A percentile compares a stretch with the other conserved stretches of the same genome.
These are phyloP conservation scores for Anguilla pacifica DNA, from an alignment of 2,797 vertebrate species.

Conservation along the genomic window DNA sequence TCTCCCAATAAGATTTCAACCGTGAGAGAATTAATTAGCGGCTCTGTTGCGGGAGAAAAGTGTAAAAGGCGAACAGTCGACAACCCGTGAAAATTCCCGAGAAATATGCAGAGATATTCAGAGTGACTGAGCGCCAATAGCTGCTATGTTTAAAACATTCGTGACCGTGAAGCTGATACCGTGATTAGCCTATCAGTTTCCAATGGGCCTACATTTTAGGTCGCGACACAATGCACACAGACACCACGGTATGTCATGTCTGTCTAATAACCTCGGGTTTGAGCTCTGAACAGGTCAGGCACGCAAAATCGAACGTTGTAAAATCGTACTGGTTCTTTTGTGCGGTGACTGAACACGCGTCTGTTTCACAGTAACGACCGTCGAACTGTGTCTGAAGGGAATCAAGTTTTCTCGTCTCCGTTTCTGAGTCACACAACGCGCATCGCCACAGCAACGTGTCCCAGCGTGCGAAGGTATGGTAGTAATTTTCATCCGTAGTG, in stretches of 20 bases:
- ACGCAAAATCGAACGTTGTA: background rate
- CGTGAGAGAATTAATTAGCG: constrained; percentile 11
- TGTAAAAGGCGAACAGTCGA: background rate
- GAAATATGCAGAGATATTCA: background rate
- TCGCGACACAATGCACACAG: background rate
- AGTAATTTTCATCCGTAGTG: background rate
- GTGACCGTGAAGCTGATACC: background rate
- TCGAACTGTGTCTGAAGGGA: background rate
- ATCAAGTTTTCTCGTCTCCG: background rate
- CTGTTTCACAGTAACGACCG: background rate
- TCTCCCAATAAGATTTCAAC: background rate
- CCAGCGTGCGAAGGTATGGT: background rate
- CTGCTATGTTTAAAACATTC: background rate
- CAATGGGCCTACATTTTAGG: background rate
- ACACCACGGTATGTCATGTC: background rate
- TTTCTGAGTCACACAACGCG: background rate
- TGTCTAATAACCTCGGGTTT: background rate
- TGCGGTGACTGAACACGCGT: background rate
- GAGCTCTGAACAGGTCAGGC: background rate
- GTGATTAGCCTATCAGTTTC: background rate
- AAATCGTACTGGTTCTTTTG: background rate
- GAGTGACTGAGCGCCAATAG: background rate
- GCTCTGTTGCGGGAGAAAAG: background rate
- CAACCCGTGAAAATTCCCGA: background rate
- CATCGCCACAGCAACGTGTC: background rate